A percentile compares a stretch with the other conserved stretches of the same genome.
Evolutionary conservation across 2,113 vertebrate species (phyloP).

Genomic region (Artemisiospiza belli): DNA sequence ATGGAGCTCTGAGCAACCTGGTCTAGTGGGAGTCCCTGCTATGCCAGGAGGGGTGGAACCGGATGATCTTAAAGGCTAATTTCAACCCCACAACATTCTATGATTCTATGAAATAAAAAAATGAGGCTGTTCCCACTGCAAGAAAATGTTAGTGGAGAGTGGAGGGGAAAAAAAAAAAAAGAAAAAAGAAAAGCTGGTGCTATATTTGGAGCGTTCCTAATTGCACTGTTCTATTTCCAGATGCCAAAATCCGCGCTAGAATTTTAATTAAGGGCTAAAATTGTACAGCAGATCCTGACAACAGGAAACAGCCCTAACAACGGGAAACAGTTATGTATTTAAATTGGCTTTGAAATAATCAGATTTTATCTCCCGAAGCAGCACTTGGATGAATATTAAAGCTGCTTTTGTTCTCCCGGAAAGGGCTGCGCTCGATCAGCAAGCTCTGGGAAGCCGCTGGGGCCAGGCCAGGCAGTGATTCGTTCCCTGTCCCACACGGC

Average conservation of each 20-base stretch:
- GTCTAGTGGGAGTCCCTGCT: background rate
- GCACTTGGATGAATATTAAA: background rate
- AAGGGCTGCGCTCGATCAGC: background rate
- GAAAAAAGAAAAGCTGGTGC: background rate
- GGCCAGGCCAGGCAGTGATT: background rate
- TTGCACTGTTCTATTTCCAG: slow-evolving; percentile 69
- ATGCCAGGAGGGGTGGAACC: fast-evolving
- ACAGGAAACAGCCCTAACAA: slow-evolving; percentile 42
- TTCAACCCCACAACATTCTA: background rate
- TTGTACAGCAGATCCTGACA: slow-evolving; percentile 14
- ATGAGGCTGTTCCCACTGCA: background rate
- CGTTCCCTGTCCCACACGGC: background rate
- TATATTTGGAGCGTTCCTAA: slow-evolving; percentile 62
- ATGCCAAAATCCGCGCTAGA: slow-evolving; percentile 22
- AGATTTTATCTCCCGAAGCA: slow-evolving; percentile 10
- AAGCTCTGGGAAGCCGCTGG: background rate
- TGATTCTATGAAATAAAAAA: background rate
- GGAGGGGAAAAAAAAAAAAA: fast-evolving
- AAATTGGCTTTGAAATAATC: slow-evolving; percentile 30
- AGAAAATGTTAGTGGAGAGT: background rate
- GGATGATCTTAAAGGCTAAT: background rate
- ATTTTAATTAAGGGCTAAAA: slow-evolving; percentile 68
- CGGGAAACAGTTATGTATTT: slow-evolving; percentile 47
- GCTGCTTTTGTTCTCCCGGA: background rate
- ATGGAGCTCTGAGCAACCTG: background rate